Base-by-base conservation (phyloP, 2,797 vertebrate species). In the Salmo trutta region DNA sequence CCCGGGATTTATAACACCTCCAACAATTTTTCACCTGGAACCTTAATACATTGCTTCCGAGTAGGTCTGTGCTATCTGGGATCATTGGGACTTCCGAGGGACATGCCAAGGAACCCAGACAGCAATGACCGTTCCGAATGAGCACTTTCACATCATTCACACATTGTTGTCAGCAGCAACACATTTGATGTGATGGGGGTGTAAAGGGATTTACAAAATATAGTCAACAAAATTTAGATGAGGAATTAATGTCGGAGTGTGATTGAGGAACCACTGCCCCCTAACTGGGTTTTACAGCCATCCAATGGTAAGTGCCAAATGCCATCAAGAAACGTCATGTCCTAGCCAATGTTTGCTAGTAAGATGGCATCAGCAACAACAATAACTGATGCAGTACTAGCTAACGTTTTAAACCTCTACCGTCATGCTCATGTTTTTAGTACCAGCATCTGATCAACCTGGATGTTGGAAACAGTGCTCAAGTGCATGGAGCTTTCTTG, bases 401-500 rank as follows among this genome's bases (percentile, higher is more conserved):
- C 3, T 56, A 6, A 56, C 5, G 14, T 31, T 29, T 66, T 1
- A 14, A 47, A 56, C 54, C 1, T 12, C 62, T 21, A 74, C 27
- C 10, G 41, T 6, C 14, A n/a, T 66, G 24, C 29, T 31, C 29
- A 31, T 31, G 29, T 65, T 74, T 10, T 87, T 82, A 99, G 97
- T 96, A 96, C 76, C 92, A 91, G 78, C 92, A 95, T 70, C 95
- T 99, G 95, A 93, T 96, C 93, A 89, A 88, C 15, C 91, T 99
- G 68, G 94, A 95, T 73, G 86, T 95, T 0, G 95, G 84, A 19
- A 97, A 99, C 87, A 91, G 91, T 24, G 86, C 92, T 54, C 96
- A 97, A 75, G 86, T 97, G 3, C 96, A 98, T 5, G 91, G 95
- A 66, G 96, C 98, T 0, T 98, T 99, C 88, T 89, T 99, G 47